Evolutionary conservation across 1,140 invertebrate genomes (phyloP).

Genomic region (Melitaea cinxia): DNA sequence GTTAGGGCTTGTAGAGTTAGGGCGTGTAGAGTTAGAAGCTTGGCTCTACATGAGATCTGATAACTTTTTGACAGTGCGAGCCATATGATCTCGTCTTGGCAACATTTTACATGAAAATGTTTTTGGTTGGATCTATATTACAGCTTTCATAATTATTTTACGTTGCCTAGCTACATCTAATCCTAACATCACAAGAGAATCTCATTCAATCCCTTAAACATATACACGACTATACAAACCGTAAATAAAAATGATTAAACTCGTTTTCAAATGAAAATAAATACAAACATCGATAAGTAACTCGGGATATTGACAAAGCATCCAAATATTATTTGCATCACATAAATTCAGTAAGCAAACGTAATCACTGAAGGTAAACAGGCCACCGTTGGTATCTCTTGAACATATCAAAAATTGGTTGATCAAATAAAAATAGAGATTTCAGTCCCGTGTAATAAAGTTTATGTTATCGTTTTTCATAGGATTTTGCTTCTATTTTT

Average conservation of each 20-base stretch:
- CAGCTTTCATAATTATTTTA: too few relatives aligned
- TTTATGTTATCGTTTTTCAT: not conserved
- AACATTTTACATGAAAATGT: too few relatives aligned
- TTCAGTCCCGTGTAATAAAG: not conserved
- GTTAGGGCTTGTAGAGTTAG: too few relatives aligned
- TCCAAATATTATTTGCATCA: constrained; percentile 28
- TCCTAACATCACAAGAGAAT: not conserved
- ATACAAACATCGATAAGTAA: constrained; percentile 8
- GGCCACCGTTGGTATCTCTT: constrained; percentile 10
- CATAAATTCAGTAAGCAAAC: constrained; percentile 30
- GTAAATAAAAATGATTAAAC: not conserved
- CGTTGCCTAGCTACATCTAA: too few relatives aligned
- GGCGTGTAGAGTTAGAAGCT: too few relatives aligned
- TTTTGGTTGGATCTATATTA: too few relatives aligned
- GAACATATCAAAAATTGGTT: constrained; percentile 13
- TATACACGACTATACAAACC: not conserved
- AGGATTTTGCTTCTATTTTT: not conserved
- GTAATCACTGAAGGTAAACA: constrained; percentile 34
- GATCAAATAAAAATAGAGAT: constrained; percentile 19
- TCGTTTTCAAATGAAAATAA: constrained; percentile 16
- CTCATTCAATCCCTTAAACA: not conserved
- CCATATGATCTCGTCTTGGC: too few relatives aligned
- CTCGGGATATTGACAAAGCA: constrained; percentile 19
- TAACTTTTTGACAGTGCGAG: too few relatives aligned
- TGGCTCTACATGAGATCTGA: too few relatives aligned